Evolutionary conservation across 2,797 vertebrate species (phyloP), one percentile per base, ranked within the genome.

Genomic region (Macroramphosus scolopax): DNA sequence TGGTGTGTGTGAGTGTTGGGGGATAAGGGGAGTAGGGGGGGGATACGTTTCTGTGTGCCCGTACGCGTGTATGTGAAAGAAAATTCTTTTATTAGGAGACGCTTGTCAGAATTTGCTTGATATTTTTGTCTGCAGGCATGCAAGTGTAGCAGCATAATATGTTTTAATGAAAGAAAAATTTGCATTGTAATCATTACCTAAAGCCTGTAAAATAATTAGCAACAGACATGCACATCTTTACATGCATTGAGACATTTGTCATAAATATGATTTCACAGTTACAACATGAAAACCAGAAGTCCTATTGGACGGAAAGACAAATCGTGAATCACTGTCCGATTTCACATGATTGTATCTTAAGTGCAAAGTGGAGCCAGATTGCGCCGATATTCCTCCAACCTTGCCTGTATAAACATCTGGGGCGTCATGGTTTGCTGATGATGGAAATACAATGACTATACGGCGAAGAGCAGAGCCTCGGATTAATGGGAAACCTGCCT

Each of bases 401-500:
- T 69, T 53, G 58, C 56, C 67, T 79, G 63, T 69, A 62, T 71
- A 86, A 84, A 82, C 73, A 82, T 75, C 46, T 54, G 55, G 49
- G 54, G 57, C 56, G 38, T 75, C 63, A 72, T 65, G 72, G 67
- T 68, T n/a, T 76, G 63, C 73, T 51, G 71, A 57, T 74, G 51
- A 30, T 80, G 80, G 78, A 84, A 85, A 86, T 69, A 47, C 15
- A 64, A 72, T 70, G 77, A 84, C 73, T 40, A 73, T 56, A 70
- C 52, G 62, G 58, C 70, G 72, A 72, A 34, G 49, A 67, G 66
- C 20, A 28, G 49, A 71, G 75, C 51, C 63, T 68, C 50, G 55
- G 66, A 83, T 80, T 75, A 82, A 84, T 76, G 80, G 63, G 68
- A 87, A 81, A 80, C 76, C 80, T 79, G 79, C 61, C 71, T 73